phyloP scores from a whole-genome alignment of 2,797 vertebrate species.

The Echeneis naucrates region DNA sequence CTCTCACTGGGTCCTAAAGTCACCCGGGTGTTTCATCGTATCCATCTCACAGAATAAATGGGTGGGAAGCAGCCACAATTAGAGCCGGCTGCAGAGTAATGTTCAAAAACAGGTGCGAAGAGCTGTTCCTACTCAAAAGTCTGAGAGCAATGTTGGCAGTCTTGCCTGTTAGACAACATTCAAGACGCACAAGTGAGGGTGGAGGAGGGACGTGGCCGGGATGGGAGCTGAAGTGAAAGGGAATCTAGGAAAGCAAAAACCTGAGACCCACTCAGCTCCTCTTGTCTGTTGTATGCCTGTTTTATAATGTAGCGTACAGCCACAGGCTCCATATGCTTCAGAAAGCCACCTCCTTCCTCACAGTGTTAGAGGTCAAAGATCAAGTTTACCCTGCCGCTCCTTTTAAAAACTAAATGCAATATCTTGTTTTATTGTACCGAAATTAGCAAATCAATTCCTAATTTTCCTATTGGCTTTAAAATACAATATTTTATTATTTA shows the following conservation, averaged over 20 bases:
- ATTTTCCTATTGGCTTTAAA: too few relatives aligned
- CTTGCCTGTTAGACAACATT: constrained; percentile 71
- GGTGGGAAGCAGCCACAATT: constrained; percentile 33
- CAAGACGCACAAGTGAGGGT: constrained; percentile 30
- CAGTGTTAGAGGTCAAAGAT: not conserved
- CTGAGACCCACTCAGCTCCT: not conserved
- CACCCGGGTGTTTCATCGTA: constrained; percentile 59
- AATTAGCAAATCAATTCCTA: not conserved
- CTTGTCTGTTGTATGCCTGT: not conserved
- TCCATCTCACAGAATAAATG: constrained; percentile 13
- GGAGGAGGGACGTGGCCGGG: constrained; percentile 31
- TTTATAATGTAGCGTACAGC: not conserved
- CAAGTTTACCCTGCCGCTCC: not conserved
- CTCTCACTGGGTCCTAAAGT: constrained; percentile 83
- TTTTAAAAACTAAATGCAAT: not conserved
- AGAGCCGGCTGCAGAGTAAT: constrained; percentile 6
- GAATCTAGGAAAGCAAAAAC: constrained; percentile 2
- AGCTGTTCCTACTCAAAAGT: constrained; percentile 43
- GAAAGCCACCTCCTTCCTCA: not conserved
- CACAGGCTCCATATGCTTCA: not conserved
- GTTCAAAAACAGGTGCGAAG: constrained; percentile 17
- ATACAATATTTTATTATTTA: not conserved
- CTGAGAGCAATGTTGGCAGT: constrained; percentile 21
- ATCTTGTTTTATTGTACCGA: not conserved
- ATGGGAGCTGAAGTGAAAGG: constrained; percentile 12